These are phyloP conservation scores for Caranx melampygus DNA, from an alignment of 2,113 vertebrate species.

Conservation along the genomic window DNA sequence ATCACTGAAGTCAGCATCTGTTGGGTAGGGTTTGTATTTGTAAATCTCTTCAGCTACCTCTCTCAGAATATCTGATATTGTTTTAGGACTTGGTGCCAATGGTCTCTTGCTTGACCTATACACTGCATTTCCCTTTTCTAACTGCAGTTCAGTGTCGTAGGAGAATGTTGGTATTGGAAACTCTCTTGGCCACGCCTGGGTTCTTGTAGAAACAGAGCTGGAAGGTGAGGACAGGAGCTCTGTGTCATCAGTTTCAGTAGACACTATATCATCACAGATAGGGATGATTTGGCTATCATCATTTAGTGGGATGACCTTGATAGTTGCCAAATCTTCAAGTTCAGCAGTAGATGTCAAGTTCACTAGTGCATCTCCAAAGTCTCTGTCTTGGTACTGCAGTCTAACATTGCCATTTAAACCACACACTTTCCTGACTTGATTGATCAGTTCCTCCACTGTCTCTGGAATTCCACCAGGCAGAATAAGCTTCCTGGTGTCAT, in stretches of 20 bases:
- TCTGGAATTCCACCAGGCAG: constrained; percentile 20
- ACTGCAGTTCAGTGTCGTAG: constrained; percentile 35
- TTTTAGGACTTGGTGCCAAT: constrained; percentile 15
- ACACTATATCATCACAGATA: constrained; percentile 3
- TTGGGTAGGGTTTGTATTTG: constrained; percentile 40
- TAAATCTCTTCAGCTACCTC: constrained; percentile 20
- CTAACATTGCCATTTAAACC: neutral
- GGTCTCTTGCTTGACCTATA: neutral
- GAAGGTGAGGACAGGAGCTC: constrained; percentile 24
- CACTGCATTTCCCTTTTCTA: constrained; percentile 22
- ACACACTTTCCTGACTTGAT: constrained; percentile 11
- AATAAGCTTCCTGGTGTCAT: constrained; percentile 21
- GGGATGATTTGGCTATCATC: neutral
- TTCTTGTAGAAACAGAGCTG: constrained; percentile 33
- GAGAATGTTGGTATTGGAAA: constrained; percentile 36
- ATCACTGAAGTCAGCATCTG: constrained; percentile 37
- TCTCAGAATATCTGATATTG: constrained; percentile 31
- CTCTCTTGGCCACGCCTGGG: constrained; percentile 35
- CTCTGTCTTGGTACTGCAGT: constrained; percentile 35
- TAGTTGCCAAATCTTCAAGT: neutral
- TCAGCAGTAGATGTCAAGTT: constrained; percentile 23
- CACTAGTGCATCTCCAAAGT: constrained; percentile 30
- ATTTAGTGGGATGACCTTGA: constrained; percentile 23
- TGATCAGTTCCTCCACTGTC: neutral
- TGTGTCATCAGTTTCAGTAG: neutral